Evolutionary conservation across 2,888 invertebrate species (phyloP), one percentile per base, ranked within the genome.

Genomic region (Amiota minor): DNA sequence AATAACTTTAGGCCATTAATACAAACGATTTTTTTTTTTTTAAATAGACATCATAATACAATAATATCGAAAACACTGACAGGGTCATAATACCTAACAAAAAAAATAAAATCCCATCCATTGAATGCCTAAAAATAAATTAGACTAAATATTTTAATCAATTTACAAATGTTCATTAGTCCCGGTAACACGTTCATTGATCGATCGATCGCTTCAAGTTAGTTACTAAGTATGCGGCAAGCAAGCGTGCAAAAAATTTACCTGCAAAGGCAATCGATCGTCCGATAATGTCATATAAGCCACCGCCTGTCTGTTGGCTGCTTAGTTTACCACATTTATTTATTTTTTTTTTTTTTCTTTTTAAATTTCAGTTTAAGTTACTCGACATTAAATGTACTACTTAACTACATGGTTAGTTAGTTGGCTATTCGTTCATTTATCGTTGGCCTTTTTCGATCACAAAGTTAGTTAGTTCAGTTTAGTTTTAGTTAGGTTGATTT

Each of bases 241-340:
- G 45, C n/a, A 12, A 9, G 23, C 6, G 4, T 11, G 46, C 20
- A 62, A 35, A 35, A n/a, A 14, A 23, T 23, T n/a, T 35, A 65
- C 65, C 74, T 35, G 74, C 78, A 76, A 81, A 80, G 83, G 81
- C 83, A 80, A 83, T 79, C 81, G 83, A 82, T 82, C 81, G 81
- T 74, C 81, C 75, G 82, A 82, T 82, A 83, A 82, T 79, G 74
- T 77, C 72, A 72, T 53, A 68, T 50, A 68, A 68, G 50, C 23
- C 35, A 35, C 67, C 23, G 20, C n/a, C 9, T 18, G 49, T 50
- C 23, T 46, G 12, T 49, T 67, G 23, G 62, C 35, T 14, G 68
- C 72, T 77, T 74, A 16, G 76, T 72, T 35, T 35, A 35, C 70
- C 61, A 69, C 71, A 76, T 73, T 76, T 73, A 71, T 70, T 72